phyloP scores from a whole-genome alignment of 2,797 vertebrate species.

The Periparus ater region DNA sequence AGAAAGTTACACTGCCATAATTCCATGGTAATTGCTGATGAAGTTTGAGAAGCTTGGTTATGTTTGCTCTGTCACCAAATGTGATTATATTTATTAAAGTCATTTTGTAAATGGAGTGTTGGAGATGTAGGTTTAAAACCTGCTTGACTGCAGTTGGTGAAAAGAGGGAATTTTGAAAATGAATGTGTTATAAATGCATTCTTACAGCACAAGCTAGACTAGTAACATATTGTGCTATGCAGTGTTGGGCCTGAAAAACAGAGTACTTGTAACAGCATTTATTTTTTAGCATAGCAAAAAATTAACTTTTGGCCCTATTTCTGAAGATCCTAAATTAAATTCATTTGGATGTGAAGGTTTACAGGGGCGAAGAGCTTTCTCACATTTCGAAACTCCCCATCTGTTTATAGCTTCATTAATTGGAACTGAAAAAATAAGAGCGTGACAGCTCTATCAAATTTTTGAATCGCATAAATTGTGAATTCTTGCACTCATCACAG shows the following conservation, averaged over 20 bases:
- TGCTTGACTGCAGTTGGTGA: neutral
- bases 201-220: neutral
- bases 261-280: neutral
- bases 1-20: neutral
- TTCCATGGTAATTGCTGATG: neutral
- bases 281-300: neutral
- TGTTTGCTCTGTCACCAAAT: neutral
- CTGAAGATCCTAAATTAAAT: neutral
- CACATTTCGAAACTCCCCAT: neutral
- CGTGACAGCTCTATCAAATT: neutral
- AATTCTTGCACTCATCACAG: neutral
- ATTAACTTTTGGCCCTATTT: neutral
- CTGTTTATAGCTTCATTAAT: neutral
- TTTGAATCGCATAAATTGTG: neutral
- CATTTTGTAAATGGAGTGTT: neutral
- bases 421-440: neutral
- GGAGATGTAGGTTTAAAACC: neutral
- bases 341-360: neutral
- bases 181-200: neutral
- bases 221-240: neutral
- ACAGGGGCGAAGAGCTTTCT: neutral
- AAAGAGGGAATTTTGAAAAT: neutral
- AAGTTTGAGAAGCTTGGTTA: neutral
- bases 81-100: constrained; percentile 21
- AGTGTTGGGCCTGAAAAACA: neutral